Evolutionary conservation across 1,140 invertebrate species (phyloP).

Genomic region (Pachyrhynchus sulphureomaculatus): DNA sequence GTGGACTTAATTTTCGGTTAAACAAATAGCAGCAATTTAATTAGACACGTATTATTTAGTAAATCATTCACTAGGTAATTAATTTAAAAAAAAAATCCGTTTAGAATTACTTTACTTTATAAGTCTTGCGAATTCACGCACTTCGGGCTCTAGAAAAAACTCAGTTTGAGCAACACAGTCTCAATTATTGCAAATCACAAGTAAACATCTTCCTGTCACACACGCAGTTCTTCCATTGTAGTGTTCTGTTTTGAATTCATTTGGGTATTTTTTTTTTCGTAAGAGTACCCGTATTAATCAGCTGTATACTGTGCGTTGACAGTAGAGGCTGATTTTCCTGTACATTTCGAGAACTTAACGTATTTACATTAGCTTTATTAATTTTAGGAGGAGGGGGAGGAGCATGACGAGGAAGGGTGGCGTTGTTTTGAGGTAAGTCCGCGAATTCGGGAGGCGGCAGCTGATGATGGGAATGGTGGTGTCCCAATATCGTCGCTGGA

Average conservation of each 20-base stretch:
- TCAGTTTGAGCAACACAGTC: constrained; percentile 39
- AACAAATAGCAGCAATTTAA: not conserved
- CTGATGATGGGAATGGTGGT: constrained; percentile 72
- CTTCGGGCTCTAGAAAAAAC: not conserved
- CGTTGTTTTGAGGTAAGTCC: constrained; percentile 69
- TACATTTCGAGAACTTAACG: constrained; percentile 59
- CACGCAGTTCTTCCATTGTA: constrained; percentile 75
- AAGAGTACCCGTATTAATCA: constrained; percentile 65
- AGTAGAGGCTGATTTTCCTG: constrained; percentile 63
- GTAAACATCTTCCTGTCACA: constrained; percentile 62
- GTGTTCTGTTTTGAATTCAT: constrained; percentile 62
- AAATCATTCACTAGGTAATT: not conserved
- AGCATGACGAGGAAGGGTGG: constrained; percentile 66
- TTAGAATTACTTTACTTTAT: constrained; percentile 1
- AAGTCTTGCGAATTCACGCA: not conserved
- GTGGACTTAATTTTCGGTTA: too few species aligned
- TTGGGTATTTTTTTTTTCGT: constrained; percentile 68
- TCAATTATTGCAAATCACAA: constrained; percentile 37
- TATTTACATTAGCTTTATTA: constrained; percentile 63
- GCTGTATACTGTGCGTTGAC: constrained; percentile 65
- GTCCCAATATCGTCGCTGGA: constrained; percentile 65
- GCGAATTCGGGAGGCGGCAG: constrained; percentile 76
- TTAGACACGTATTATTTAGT: not conserved
- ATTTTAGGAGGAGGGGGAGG: constrained; percentile 75
- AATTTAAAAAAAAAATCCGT: not conserved